Conservation (phyloP, 2,113 vertebrate species). For the Otolemur garnettii region DNA sequence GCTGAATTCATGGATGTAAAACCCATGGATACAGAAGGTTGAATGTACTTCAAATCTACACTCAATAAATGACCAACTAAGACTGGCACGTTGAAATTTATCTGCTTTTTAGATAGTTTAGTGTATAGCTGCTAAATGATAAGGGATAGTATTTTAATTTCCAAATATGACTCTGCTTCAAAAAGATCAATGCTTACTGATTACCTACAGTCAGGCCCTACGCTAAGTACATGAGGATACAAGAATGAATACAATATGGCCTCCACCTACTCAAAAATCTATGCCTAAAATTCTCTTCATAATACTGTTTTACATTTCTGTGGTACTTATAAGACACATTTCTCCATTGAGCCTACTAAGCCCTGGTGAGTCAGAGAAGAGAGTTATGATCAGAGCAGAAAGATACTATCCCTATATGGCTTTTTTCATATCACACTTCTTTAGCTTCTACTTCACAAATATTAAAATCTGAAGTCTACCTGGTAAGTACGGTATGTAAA, state of each 20-base stretch:
- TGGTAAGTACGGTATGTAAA: not conserved
- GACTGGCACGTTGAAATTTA: slow-evolving; percentile 15
- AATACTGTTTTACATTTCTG: slow-evolving; percentile 4
- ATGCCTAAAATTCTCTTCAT: slow-evolving; percentile 19
- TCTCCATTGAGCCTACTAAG: not conserved
- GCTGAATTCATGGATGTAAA: not conserved
- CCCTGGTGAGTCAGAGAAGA: not conserved
- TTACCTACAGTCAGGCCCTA: slow-evolving; percentile 16
- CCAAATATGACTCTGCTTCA: not conserved
- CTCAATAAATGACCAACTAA: slow-evolving; percentile 52
- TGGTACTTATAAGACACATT: not conserved
- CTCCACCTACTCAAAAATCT: not conserved
- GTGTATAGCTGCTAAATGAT: slow-evolving; percentile 5
- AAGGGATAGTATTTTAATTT: slow-evolving; percentile 56
- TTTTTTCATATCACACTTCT: slow-evolving; percentile 29
- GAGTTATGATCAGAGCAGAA: slow-evolving; percentile 37
- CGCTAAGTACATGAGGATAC: not conserved
- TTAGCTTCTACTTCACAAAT: slow-evolving; percentile 35
- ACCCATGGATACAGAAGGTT: not conserved
- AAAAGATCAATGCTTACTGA: slow-evolving; percentile 38
- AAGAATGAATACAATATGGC: not conserved
- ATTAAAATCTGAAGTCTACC: slow-evolving; percentile 37
- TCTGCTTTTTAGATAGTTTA: slow-evolving; percentile 33
- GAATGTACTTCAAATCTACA: slow-evolving; percentile 1
- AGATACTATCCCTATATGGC: not conserved